Base-by-base conservation (phyloP, 2,888 invertebrate species). In the Anagyrus pseudococci region DNA sequence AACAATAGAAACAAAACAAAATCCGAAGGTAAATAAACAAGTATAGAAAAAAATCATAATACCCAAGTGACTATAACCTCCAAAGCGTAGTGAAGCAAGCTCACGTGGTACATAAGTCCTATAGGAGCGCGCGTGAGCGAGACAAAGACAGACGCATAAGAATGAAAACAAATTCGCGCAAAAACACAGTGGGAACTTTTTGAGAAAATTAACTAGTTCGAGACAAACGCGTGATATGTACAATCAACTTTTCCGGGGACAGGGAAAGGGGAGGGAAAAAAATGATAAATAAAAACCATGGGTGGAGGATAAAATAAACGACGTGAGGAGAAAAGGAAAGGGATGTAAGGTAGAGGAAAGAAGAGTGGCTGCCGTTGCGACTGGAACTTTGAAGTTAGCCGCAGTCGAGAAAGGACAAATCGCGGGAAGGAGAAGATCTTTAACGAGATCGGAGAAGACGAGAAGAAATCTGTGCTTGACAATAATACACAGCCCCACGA, bases 311-410 rank as follows among this genome's bases (percentile, higher is more conserved):
- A 37, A 37, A 37, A 2, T 4, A 37, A 37, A 37, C 15, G 10
- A 4, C 8, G 10, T 10, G 6, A 3, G 17, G 43, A 37, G 37
- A 20, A 25, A 41, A n/a, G 15, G 20, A 29, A 26, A 44, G 26
- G n/a, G n/a, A n/a, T n/a, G n/a, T n/a, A 29, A 46, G 33, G 20
- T 22, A 49, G 29, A 54, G 25, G 53, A 15, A 55, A 26, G 44
- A 43, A 13, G 44, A 44, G 29, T 20, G 19, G 41, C 29, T n/a
- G 37, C 15, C n/a, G 29, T 22, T 52, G 26, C 40, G 29, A 49
- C 41, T 47, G 40, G 53, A 58, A 58, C 62, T 58, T 58, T 58
- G 58, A 62, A 58, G 62, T 58, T 58, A 29, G 58, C 62, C 58
- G 53, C 53, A 23, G 25, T 40, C 22, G 46, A 50, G 33, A 37